Evolutionary conservation across 2,888 invertebrate species (phyloP).

Genomic region (Nemapogon koenigi): DNA sequence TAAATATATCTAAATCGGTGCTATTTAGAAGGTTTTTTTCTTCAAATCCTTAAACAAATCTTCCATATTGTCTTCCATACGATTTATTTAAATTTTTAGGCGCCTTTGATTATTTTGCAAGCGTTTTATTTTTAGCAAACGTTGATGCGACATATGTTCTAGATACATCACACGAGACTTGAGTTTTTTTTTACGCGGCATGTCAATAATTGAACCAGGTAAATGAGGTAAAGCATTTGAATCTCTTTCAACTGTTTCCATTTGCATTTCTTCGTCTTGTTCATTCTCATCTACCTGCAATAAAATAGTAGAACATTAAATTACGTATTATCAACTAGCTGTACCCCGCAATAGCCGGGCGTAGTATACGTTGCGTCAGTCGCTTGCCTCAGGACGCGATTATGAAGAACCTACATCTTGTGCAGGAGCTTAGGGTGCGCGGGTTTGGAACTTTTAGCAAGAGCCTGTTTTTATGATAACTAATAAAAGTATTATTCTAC

Average conservation of each 20-base stretch:
- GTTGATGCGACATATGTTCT: no score
- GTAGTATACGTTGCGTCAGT: no score
- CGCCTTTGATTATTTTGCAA: no score
- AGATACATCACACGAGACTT: constrained; percentile 1
- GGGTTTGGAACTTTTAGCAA: no score
- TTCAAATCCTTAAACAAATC: constrained; percentile 6
- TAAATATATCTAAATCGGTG: not conserved
- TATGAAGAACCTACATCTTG: no score
- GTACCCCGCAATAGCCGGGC: not conserved
- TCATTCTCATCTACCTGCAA: constrained; percentile 1
- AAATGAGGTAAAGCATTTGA: constrained; percentile 1
- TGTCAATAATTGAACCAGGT: constrained; percentile 15
- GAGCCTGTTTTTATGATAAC: no score
- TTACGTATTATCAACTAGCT: not conserved
- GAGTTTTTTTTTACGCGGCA: constrained; percentile 9
- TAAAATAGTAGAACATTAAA: constrained; percentile 1
- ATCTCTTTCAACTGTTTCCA: not conserved
- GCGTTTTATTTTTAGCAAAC: no score
- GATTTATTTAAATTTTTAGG: constrained; percentile 1
- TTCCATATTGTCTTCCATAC: not conserved
- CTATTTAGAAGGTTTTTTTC: constrained; percentile 1
- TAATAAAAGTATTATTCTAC: no score
- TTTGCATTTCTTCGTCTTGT: no score
- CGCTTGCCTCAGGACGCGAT: no score
- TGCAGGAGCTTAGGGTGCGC: no score